Evolutionary conservation across 2,888 invertebrate species (phyloP).

Genomic region (Lydus trimaculatus): DNA sequence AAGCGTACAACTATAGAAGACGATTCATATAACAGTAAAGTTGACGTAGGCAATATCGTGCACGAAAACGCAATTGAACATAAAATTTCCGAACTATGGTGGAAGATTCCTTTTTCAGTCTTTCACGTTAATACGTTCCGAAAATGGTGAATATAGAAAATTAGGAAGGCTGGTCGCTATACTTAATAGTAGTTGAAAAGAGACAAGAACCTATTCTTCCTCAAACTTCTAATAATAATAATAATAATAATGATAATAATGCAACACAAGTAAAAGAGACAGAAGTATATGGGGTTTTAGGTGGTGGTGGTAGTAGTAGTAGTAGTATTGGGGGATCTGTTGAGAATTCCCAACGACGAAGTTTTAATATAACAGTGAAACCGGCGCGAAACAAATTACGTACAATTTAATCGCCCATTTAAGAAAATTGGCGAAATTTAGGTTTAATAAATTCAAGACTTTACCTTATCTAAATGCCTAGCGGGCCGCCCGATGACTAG

Average conservation of each 20-base stretch:
- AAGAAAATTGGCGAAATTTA: constrained; percentile 61
- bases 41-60: constrained; percentile 38
- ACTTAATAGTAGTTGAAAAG: constrained; percentile 15
- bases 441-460: constrained; percentile 60
- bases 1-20: constrained; percentile 46
- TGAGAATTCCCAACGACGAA: constrained; percentile 53
- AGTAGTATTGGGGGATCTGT: constrained; percentile 47
- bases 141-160: not conserved
- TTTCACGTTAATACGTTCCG: constrained; percentile 21
- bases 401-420: constrained; percentile 60
- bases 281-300: not conserved
- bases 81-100: constrained; percentile 51
- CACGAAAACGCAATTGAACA: constrained; percentile 55
- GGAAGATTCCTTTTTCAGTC: constrained; percentile 22
- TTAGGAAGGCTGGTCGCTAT: constrained; percentile 16
- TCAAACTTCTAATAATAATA: constrained; percentile 25
- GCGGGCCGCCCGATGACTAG: constrained; percentile 43
- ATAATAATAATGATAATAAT: constrained; percentile 26
- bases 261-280: constrained; percentile 25
- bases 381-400: constrained; percentile 60
- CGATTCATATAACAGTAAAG: constrained; percentile 45
- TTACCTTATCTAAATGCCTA: constrained; percentile 59
- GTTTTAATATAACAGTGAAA: constrained; percentile 56
- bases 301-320: not conserved
- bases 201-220: not conserved